phyloP scores from a whole-genome alignment of 2,113 vertebrate genomes.

The Triplophysa rosa region DNA sequence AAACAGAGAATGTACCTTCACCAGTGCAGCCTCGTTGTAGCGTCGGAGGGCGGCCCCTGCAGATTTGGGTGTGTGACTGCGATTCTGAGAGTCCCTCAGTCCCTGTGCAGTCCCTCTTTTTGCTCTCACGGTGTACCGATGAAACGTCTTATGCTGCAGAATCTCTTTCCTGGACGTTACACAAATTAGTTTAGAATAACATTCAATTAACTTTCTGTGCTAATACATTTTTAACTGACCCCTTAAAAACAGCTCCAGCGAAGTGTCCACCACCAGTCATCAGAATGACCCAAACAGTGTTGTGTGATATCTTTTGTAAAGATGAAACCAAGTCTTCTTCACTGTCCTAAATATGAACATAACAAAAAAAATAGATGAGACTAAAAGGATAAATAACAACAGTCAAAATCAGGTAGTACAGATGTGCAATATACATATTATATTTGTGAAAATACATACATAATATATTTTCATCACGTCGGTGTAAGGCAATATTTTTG shows the following conservation, averaged over 20 bases:
- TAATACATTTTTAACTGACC: constrained; percentile 71
- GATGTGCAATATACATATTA: too few relatives aligned
- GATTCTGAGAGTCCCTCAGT: constrained; percentile 81
- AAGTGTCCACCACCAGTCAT: constrained; percentile 97
- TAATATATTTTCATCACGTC: too few relatives aligned
- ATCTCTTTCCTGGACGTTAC: constrained; percentile 76
- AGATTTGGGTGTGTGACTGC: constrained; percentile 76
- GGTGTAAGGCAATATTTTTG: too few relatives aligned
- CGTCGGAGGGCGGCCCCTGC: constrained; percentile 88
- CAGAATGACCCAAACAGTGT: constrained; percentile 81
- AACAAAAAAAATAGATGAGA: background rate
- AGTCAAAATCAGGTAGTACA: too few relatives aligned
- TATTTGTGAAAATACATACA: too few relatives aligned
- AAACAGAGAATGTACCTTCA: constrained; percentile 71
- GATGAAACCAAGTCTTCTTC: constrained; percentile 65
- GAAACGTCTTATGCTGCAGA: constrained; percentile 92
- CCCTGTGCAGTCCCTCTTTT: constrained; percentile 87
- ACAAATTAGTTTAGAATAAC: background rate
- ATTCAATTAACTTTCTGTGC: background rate
- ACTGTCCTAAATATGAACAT: constrained; percentile 46
- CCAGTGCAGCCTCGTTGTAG: constrained; percentile 84
- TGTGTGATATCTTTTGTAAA: constrained; percentile 70
- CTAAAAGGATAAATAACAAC: background rate
- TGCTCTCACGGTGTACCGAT: constrained; percentile 92
- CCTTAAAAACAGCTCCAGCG: constrained; percentile 88